Evolutionary conservation across 92 coral and sea anemone species (phyloP), one percentile per base, ranked within the genome.

Genomic region (Phenganax marumi): DNA sequence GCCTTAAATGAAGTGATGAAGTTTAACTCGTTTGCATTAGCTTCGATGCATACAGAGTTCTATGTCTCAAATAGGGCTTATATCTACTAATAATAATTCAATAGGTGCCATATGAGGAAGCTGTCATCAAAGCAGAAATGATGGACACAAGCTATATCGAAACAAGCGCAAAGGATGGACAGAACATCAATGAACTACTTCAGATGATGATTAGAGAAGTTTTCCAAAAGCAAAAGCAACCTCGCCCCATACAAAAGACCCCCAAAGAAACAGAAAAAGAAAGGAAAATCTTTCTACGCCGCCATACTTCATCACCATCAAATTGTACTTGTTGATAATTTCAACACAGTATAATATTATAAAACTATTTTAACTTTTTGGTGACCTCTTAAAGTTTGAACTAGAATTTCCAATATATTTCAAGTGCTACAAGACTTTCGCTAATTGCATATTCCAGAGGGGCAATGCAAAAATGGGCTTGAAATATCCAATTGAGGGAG

Each of bases 121-220:
- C 96, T 8, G 70, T 71, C 26, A 46, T 84, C 5, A 88, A 87
- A 47, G 97, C 97, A 2, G 92, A 89, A 47, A 82, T 73, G 57
- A 88, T 90, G 52, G 93, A 91, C 47, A 86, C 90, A 3, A 71
- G 87, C 0, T 91, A 89, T 81, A 84, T 96, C 8, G 99, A 96
- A 71, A 89, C 99, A 12, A 96, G 99, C 73, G 96, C 99, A 3
- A 51, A 85, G 48, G 86, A 93, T 5, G 99, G 97, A 16, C 77
- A 85, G 24, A 96, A 96, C 73, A 97, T 96, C 2, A 93, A 91
- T 58, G 88, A 87, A 48, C 82, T 92, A 56, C 91, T 96, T 72
- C 89, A 89, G 22, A 88, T 90, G 83, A 80, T 92, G 57, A 84
- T 91, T 14, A 89, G 88, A 64, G 93, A 90, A 21, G 23, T 63